These are phyloP conservation scores for Drosophila multiciliata DNA, from an alignment of 2,888 invertebrate genomes.

Conservation along the genomic window DNA sequence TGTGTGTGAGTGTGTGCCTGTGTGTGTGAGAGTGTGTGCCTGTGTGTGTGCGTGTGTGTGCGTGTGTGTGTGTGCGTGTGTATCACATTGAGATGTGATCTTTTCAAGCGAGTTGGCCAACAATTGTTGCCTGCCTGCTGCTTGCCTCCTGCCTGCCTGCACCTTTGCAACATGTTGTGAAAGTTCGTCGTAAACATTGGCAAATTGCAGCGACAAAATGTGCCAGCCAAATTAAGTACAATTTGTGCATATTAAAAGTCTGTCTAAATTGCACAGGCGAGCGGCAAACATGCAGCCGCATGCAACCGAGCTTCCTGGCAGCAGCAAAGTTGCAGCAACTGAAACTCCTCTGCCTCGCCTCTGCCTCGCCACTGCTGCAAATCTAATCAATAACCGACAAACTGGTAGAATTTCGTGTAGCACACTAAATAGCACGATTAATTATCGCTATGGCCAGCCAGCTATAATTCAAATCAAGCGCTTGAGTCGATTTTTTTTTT, in stretches of 20 bases:
- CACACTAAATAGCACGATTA: constrained; percentile 82
- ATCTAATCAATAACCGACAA: constrained; percentile 80
- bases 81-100: not conserved
- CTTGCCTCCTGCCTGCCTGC: not conserved
- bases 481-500: constrained; percentile 16
- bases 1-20: not conserved
- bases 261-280: constrained; percentile 68
- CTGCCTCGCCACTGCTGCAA: constrained; percentile 27
- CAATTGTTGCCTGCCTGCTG: constrained; percentile 42
- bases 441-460: constrained; percentile 73
- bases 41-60: not conserved
- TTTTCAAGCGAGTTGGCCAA: constrained; percentile 4
- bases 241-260: constrained; percentile 78
- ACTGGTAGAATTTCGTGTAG: constrained; percentile 79
- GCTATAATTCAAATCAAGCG: constrained; percentile 79
- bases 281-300: constrained; percentile 40
- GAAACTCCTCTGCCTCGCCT: not conserved
- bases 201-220: constrained; percentile 78
- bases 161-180: constrained; percentile 72
- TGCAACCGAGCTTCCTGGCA: constrained; percentile 70
- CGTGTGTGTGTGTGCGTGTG: not conserved
- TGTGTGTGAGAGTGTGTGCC: not conserved
- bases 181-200: constrained; percentile 56
- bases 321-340: not conserved
- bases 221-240: constrained; percentile 77